A percentile compares a stretch with the other conserved stretches of the same genome.
Conservation (phyloP, 2,888 invertebrate genomes). For the Drosophila longiperda region DNA sequence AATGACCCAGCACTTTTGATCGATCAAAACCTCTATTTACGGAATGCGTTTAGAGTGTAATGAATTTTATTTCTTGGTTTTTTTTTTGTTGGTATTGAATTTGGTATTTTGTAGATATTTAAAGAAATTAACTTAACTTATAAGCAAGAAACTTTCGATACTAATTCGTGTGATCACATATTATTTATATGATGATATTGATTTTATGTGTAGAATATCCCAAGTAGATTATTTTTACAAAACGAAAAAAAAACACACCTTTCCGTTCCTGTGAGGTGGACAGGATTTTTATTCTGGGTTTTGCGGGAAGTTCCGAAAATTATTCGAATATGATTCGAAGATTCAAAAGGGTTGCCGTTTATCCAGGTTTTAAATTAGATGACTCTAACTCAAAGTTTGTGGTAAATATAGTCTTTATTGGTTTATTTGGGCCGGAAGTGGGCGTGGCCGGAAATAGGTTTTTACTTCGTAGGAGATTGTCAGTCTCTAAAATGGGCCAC, state of each 20-base stretch:
- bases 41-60: background rate
- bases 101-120: background rate
- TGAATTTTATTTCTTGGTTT: background rate
- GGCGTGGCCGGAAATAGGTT: background rate
- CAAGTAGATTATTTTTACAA: background rate
- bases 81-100: background rate
- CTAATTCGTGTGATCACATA: background rate
- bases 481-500: background rate
- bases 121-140: background rate
- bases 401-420: background rate
- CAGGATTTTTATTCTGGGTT: background rate
- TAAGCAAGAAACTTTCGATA: background rate
- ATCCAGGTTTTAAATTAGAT: background rate
- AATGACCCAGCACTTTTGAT: constrained; percentile 71
- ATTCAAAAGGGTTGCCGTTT: background rate
- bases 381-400: background rate
- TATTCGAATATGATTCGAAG: background rate
- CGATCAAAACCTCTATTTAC: constrained; percentile 23
- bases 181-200: background rate
- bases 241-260: background rate
- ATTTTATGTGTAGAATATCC: background rate
- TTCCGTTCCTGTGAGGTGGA: background rate
- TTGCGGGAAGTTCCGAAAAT: background rate
- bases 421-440: background rate
- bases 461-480: background rate